Conservation (phyloP, 2,797 vertebrate genomes). For the Agapornis canus region DNA sequence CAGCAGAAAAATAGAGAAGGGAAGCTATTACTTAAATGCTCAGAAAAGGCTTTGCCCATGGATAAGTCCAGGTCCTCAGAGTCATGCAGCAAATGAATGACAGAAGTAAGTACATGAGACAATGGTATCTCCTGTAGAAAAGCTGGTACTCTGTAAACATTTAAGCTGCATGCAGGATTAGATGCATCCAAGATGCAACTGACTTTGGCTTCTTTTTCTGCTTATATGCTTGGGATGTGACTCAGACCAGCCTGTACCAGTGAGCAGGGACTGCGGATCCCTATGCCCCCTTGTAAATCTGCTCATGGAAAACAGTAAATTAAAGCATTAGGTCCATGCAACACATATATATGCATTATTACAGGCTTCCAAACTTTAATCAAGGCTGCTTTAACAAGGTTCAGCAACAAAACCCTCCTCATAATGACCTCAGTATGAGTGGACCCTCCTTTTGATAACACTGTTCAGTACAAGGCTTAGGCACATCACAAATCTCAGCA, state of each 20-base stretch:
- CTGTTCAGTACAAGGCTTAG: not conserved
- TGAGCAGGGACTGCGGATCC: not conserved
- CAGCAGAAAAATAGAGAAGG: not conserved
- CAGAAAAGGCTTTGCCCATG: not conserved
- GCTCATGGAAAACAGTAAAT: not conserved
- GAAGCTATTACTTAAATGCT: not conserved
- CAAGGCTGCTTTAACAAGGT: not conserved
- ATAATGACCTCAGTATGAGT: not conserved
- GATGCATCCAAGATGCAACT: not conserved
- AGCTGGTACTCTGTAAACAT: not conserved
- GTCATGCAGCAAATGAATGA: not conserved
- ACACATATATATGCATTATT: not conserved
- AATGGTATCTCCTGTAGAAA: not conserved
- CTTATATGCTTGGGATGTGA: not conserved
- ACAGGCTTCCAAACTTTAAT: not conserved
- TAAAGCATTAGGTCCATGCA: not conserved
- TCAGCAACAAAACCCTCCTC: not conserved
- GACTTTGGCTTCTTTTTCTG: not conserved
- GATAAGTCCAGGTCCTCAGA: not conserved
- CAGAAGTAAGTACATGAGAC: not conserved
- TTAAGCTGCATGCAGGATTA: not conserved
- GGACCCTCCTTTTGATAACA: not conserved
- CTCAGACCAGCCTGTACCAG: not conserved
- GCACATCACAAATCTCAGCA: not conserved
- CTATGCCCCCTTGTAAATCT: conserved; percentile 15